Percentiles rank a stretch among this genome's conserved stretches.
These are phyloP conservation scores for Emys orbicularis DNA, from an alignment of 2,797 vertebrate genomes.

Conservation along the genomic window DNA sequence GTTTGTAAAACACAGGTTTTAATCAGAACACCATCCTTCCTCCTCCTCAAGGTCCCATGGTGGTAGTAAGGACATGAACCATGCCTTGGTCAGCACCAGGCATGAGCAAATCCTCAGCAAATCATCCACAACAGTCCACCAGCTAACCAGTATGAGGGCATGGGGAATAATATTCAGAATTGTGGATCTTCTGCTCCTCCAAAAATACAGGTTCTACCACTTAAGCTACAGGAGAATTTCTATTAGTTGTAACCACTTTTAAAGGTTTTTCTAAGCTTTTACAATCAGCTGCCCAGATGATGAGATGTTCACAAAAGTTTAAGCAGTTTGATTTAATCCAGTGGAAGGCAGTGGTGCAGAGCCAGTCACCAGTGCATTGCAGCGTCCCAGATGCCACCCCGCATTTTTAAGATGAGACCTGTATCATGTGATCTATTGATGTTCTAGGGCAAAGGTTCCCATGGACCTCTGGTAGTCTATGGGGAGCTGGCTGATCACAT, in stretches of 20 bases:
- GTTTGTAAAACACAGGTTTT: not conserved
- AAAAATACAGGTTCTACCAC: not conserved
- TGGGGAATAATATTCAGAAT: rapidly evolving
- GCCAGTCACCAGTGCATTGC: not conserved
- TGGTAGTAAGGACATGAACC: not conserved
- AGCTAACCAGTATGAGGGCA: rapidly evolving
- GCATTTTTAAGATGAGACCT: not conserved
- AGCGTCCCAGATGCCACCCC: not conserved
- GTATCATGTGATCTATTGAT: rapidly evolving
- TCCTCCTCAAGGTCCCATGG: not conserved
- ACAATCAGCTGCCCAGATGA: not conserved
- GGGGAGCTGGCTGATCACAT: not conserved
- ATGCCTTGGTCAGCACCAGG: not conserved
- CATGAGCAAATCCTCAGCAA: not conserved
- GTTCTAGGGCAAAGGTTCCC: not conserved
- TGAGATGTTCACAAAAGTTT: not conserved
- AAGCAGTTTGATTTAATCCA: not conserved
- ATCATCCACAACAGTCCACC: not conserved
- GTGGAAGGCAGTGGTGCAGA: not conserved
- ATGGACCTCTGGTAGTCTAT: not conserved
- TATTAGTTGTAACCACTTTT: not conserved
- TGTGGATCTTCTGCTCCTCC: too few species aligned
- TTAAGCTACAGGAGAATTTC: not conserved
- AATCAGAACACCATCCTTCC: not conserved
- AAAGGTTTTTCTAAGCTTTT: not conserved